phyloP scores from a whole-genome alignment of 2,888 invertebrate genomes.

The Galeruca laticollis region DNA sequence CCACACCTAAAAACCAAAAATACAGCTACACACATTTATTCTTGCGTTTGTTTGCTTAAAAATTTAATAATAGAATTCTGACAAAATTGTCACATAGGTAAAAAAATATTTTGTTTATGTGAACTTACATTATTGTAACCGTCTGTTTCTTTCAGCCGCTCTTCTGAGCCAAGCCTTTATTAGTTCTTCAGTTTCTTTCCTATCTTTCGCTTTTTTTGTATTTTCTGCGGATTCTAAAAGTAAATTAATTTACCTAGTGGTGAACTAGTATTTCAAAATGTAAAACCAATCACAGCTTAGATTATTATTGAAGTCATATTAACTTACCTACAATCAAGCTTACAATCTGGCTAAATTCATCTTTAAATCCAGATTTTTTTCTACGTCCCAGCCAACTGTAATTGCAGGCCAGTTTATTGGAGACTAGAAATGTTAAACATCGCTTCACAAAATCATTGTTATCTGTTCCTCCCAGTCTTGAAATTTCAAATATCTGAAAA shows the following conservation, averaged over 20 bases:
- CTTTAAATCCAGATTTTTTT: conserved; percentile 5
- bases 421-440: no score
- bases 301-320: conserved; percentile 13
- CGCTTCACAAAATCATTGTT: no score
- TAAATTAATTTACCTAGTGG: conserved; percentile 16
- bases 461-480: no score
- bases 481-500: no score
- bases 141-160: conserved; percentile 19
- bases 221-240: conserved; percentile 31
- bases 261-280: conserved; percentile 9
- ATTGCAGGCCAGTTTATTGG: no score
- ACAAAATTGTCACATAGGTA: conserved; percentile 8
- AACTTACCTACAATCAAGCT: conserved; percentile 12
- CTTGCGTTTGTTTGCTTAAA: conserved; percentile 8
- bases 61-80: conserved; percentile 9
- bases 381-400: no score
- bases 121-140: conserved; percentile 12
- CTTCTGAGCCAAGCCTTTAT: conserved; percentile 26
- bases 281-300: conserved; percentile 1
- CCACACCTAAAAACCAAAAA: conserved; percentile 12
- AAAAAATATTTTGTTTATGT: conserved; percentile 4
- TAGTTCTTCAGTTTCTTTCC: conserved; percentile 19
- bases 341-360: no score
- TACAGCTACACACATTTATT: conserved; percentile 5
- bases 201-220: conserved; percentile 3